These are phyloP conservation scores for Gadus chalcogrammus DNA, from an alignment of 2,113 vertebrate genomes.

Conservation along the genomic window DNA sequence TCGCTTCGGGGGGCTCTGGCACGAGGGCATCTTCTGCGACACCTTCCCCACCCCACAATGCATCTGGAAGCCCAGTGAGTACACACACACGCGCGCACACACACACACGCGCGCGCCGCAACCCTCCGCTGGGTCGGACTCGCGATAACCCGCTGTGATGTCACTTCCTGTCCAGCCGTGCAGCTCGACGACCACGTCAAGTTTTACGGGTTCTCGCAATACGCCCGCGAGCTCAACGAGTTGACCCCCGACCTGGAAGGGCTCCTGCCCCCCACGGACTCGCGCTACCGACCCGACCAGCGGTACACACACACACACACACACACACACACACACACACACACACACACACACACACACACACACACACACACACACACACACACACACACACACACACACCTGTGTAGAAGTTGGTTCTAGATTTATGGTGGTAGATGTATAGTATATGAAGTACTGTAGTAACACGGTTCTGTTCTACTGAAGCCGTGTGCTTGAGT, in stretches of 20 bases:
- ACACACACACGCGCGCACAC: too few species aligned
- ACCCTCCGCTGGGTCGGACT: not conserved
- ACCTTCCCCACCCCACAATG: slow-evolving; percentile 73
- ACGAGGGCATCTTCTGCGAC: slow-evolving; percentile 87
- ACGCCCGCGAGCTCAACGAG: slow-evolving; percentile 88
- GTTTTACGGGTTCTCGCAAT: slow-evolving; percentile 86
- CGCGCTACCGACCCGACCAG: slow-evolving; percentile 87
- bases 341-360: too few species aligned
- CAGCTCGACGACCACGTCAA: slow-evolving; percentile 80
- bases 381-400: not conserved
- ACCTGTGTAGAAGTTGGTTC: too few species aligned
- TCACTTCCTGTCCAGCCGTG: slow-evolving; percentile 64
- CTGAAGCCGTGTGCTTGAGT: too few species aligned
- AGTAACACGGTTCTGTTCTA: too few species aligned
- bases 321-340: too few species aligned
- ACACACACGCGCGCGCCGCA: too few species aligned
- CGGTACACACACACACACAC: slow-evolving; percentile 64
- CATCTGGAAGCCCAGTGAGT: slow-evolving; percentile 91
- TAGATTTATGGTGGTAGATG: too few species aligned
- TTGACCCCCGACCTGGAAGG: slow-evolving; percentile 75
- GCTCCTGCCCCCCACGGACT: slow-evolving; percentile 83
- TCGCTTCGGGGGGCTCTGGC: slow-evolving; percentile 87
- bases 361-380: slow-evolving; percentile 2
- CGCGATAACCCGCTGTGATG: not conserved
- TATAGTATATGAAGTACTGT: too few species aligned